Percentiles rank a stretch among this genome's conserved stretches.
These are phyloP conservation scores for Aleiodes leptofemur DNA, from an alignment of 2,888 invertebrate genomes.

Conservation along the genomic window DNA sequence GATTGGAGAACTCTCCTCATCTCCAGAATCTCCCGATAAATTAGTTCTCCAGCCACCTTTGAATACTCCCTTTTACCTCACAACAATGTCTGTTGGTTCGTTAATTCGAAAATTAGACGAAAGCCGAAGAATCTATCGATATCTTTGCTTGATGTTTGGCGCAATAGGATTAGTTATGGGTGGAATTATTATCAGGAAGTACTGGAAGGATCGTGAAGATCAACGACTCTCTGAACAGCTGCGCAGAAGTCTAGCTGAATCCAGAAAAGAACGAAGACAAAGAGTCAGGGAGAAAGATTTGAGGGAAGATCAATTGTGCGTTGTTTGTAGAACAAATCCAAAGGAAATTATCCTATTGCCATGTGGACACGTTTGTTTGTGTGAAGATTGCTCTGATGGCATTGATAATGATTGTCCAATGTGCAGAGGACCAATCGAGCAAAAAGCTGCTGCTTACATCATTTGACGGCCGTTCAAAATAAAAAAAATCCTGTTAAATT, in stretches of 20 bases:
- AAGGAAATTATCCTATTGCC: conserved; percentile 91
- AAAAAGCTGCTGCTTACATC: conserved; percentile 86
- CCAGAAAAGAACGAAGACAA: conserved; percentile 82
- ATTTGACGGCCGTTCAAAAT: conserved; percentile 73
- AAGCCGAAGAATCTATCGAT: conserved; percentile 82
- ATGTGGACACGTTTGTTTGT: conserved; percentile 93
- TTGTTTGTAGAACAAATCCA: conserved; percentile 90
- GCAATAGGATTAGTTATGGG: conserved; percentile 77
- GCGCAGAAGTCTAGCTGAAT: conserved; percentile 78
- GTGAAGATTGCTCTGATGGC: conserved; percentile 87
- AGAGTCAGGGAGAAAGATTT: conserved; percentile 81
- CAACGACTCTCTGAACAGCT: conserved; percentile 77
- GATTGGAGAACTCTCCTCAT: conserved; percentile 84
- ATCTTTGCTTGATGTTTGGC: conserved; percentile 78
- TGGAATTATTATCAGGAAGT: conserved; percentile 76
- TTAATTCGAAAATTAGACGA: conserved; percentile 85
- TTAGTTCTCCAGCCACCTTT: conserved; percentile 85
- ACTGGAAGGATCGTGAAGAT: conserved; percentile 78
- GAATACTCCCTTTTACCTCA: conserved; percentile 85
- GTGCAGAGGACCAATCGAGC: conserved; percentile 83
- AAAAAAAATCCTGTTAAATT: not conserved
- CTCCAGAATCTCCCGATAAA: conserved; percentile 79
- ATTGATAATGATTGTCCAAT: conserved; percentile 86
- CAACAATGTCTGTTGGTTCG: conserved; percentile 86
- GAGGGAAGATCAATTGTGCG: conserved; percentile 83